Evolutionary conservation across 1,140 invertebrate species (phyloP).

Genomic region (Zaprionus ornatus): DNA sequence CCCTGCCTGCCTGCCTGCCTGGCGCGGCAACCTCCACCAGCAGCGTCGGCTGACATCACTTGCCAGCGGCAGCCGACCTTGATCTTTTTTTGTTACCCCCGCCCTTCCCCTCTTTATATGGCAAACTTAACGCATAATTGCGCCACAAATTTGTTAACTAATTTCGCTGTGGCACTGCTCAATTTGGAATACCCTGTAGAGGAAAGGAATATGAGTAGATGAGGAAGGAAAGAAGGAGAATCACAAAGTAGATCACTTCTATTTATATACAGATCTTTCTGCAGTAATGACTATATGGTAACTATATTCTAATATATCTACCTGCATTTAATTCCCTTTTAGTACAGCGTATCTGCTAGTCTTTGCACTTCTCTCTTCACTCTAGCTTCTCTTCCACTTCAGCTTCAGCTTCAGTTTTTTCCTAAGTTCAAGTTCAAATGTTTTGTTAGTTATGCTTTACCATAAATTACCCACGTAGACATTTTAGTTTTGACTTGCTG

Average conservation of each 20-base stretch:
- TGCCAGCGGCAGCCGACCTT: slow-evolving; percentile 47
- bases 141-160: slow-evolving; percentile 78
- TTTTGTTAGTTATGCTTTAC: slow-evolving; percentile 42
- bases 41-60: slow-evolving; percentile 62
- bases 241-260: too few relatives aligned
- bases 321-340: not conserved
- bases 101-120: slow-evolving; percentile 18
- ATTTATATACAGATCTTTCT: too few relatives aligned
- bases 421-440: slow-evolving; percentile 48
- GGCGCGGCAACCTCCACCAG: slow-evolving; percentile 13
- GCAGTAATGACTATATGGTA: not conserved
- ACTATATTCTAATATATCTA: too few relatives aligned
- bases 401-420: slow-evolving; percentile 35
- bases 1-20: slow-evolving; percentile 45
- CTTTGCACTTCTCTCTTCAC: not conserved
- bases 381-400: slow-evolving; percentile 26
- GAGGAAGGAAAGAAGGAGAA: too few relatives aligned
- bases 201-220: too few relatives aligned
- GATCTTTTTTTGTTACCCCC: slow-evolving; percentile 55
- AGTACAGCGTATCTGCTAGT: not conserved
- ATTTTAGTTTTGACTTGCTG: slow-evolving; percentile 35
- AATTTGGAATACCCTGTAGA: slow-evolving; percentile 28
- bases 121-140: slow-evolving; percentile 69
- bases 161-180: slow-evolving; percentile 35
- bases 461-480: slow-evolving; percentile 43